Conservation (phyloP, 2,888 invertebrate genomes). For the Melinopterus prodromus region DNA sequence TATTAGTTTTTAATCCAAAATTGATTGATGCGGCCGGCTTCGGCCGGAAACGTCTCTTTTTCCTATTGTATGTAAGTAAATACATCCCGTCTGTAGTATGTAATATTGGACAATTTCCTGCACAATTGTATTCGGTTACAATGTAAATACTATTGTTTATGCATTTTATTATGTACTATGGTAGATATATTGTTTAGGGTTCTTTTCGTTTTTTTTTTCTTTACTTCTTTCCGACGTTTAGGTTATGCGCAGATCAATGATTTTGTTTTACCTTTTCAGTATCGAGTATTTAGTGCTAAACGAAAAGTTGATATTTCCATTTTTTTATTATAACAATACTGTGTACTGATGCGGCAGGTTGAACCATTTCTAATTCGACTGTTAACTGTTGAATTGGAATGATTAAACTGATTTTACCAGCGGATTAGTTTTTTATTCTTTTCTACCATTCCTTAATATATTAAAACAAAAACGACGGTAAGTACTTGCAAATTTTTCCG, state of each 20-base stretch:
- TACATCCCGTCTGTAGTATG: slow-evolving; percentile 11
- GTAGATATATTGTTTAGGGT: slow-evolving; percentile 9
- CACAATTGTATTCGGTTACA: slow-evolving; percentile 29
- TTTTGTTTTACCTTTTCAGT: slow-evolving; percentile 24
- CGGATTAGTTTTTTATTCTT: background rate
- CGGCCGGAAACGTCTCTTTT: background rate
- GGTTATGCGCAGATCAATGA: slow-evolving; percentile 1
- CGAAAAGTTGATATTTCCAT: background rate
- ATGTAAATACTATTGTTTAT: slow-evolving; percentile 27
- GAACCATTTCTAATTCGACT: slow-evolving; percentile 11
- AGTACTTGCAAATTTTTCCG: too few relatives aligned
- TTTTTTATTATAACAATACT: background rate
- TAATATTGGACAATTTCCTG: slow-evolving; percentile 19
- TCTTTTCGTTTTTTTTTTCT: slow-evolving; percentile 14
- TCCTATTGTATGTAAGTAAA: slow-evolving; percentile 23
- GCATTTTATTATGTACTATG: slow-evolving; percentile 19
- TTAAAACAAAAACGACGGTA: background rate
- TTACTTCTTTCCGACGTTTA: slow-evolving; percentile 12
- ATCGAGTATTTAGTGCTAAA: slow-evolving; percentile 8
- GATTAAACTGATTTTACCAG: slow-evolving; percentile 22
- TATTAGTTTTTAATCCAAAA: slow-evolving; percentile 12
- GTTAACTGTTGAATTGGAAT: background rate
- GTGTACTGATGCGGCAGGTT: slow-evolving; percentile 13
- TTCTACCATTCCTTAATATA: background rate
- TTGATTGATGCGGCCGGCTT: background rate